Percentiles rank a stretch among this genome's conserved stretches.
phyloP scores from a whole-genome alignment of 2,888 invertebrate species.

The Apotomis betuletana region DNA sequence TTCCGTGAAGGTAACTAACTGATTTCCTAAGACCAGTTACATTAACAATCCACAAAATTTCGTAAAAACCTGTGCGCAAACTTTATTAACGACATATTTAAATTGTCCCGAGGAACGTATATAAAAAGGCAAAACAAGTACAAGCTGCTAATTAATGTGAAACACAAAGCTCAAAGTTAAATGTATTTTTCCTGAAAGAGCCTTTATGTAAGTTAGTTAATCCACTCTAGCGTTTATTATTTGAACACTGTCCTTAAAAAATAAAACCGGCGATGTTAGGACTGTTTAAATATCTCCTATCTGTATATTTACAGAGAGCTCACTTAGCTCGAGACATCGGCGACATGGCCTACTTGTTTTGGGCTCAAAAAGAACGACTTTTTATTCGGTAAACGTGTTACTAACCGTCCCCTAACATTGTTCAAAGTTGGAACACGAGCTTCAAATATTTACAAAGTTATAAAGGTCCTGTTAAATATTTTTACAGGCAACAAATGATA shows the following conservation, averaged over 20 bases:
- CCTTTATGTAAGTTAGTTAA: constrained; percentile 3
- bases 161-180: constrained; percentile 3
- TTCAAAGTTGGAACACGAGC: constrained; percentile 1
- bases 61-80: neutral
- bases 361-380: constrained; percentile 2
- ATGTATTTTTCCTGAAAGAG: constrained; percentile 1
- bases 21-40: no score
- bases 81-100: neutral
- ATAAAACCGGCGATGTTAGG: constrained; percentile 4
- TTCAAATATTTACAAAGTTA: constrained; percentile 7
- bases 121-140: neutral
- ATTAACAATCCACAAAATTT: neutral
- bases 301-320: constrained; percentile 66
- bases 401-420: constrained; percentile 8
- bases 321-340: constrained; percentile 57
- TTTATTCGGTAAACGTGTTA: constrained; percentile 12
- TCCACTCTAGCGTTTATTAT: neutral
- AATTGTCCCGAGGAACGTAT: neutral
- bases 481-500: neutral
- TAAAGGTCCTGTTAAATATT: neutral
- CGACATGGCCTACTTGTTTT: constrained; percentile 4
- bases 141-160: constrained; percentile 2
- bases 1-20: no score
- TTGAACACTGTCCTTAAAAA: neutral
- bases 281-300: constrained; percentile 40